Conservation (phyloP, 1,140 invertebrate genomes). For the Luehdorfia chinensis region DNA sequence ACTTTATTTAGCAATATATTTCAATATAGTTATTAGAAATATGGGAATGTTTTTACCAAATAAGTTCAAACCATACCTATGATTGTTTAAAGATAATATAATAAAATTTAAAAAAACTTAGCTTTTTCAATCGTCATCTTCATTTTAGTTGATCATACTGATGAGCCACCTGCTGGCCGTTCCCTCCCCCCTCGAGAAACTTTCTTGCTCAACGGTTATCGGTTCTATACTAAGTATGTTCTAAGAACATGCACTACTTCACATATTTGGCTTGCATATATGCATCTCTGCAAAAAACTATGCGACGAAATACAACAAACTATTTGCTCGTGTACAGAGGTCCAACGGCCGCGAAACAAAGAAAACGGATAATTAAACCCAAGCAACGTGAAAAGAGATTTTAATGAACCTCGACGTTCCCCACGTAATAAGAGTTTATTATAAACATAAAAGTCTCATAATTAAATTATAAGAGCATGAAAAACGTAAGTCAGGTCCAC, state of each 20-base stretch:
- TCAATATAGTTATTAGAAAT: too few relatives aligned
- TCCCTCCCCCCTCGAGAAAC: too few relatives aligned
- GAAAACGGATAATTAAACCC: slow-evolving; percentile 71
- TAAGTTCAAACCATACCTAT: too few relatives aligned
- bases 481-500: slow-evolving; percentile 24
- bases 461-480: slow-evolving; percentile 47
- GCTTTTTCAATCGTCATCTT: too few relatives aligned
- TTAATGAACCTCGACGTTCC: slow-evolving; percentile 63
- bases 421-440: slow-evolving; percentile 65
- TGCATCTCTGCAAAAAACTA: slow-evolving; percentile 19
- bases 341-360: slow-evolving; percentile 56
- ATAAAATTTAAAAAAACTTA: too few relatives aligned
- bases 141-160: too few relatives aligned
- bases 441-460: slow-evolving; percentile 56
- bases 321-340: slow-evolving; percentile 46
- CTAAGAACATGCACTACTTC: background rate
- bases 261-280: slow-evolving; percentile 18
- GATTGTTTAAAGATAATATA: too few relatives aligned
- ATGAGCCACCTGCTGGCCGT: too few relatives aligned
- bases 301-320: slow-evolving; percentile 35
- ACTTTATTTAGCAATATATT: too few relatives aligned
- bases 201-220: too few relatives aligned
- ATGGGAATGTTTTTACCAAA: too few relatives aligned
- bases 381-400: slow-evolving; percentile 63
- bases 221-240: too few relatives aligned